These are phyloP conservation scores for Clarias laeviceps DNA, from an alignment of 2,797 vertebrate genomes.

Conservation along the genomic window DNA sequence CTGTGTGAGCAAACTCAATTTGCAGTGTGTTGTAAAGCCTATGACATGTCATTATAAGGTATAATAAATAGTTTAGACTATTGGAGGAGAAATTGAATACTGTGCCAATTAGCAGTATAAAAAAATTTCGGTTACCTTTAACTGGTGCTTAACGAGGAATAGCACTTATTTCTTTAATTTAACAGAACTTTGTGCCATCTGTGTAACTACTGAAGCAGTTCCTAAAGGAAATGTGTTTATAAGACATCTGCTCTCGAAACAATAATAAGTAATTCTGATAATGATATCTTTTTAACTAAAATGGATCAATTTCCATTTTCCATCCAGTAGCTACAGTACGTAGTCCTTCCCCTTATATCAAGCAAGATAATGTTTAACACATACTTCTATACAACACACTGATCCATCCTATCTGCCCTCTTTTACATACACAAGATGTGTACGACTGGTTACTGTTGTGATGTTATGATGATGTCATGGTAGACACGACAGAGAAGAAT, in stretches of 20 bases:
- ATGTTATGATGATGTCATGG: not conserved
- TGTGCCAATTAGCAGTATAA: not conserved
- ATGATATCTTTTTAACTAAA: too few species aligned
- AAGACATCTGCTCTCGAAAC: not conserved
- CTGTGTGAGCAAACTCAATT: not conserved
- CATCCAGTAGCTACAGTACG: not conserved
- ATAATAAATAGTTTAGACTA: not conserved
- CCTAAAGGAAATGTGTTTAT: not conserved
- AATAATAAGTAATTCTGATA: not conserved
- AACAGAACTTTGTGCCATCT: not conserved
- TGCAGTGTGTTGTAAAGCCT: not conserved
- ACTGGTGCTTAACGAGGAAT: not conserved
- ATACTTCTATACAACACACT: not conserved
- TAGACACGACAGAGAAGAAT: not conserved
- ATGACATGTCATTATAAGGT: not conserved
- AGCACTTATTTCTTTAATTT: not conserved
- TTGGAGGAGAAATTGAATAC: not conserved
- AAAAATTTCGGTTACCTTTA: too few species aligned
- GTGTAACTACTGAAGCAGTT: not conserved
- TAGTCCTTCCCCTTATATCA: not conserved
- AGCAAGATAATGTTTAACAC: not conserved
- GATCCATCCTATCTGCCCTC: not conserved
- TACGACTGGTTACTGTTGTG: not conserved
- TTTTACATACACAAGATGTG: not conserved
- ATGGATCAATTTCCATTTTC: not conserved